phyloP scores from a whole-genome alignment of 2,888 invertebrate genomes.

The Sturmia bella region DNA sequence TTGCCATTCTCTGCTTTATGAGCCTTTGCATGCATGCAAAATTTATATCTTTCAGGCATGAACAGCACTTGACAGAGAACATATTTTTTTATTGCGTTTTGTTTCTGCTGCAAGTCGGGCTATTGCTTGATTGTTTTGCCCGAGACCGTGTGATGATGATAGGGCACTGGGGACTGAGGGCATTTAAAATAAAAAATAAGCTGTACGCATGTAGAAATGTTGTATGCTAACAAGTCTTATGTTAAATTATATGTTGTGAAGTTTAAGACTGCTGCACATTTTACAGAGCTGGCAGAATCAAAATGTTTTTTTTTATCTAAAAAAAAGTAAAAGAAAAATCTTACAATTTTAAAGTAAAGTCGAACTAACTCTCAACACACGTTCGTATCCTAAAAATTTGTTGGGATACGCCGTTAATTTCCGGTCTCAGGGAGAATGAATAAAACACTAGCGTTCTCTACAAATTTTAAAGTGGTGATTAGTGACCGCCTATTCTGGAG shows the following conservation, averaged over 20 bases:
- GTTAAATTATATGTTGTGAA: conserved; percentile 52
- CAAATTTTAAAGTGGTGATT: no score
- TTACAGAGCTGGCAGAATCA: conserved; percentile 14
- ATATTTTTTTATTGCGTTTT: conserved; percentile 49
- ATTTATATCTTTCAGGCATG: conserved; percentile 66
- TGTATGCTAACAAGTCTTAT: conserved; percentile 62
- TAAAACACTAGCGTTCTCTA: no score
- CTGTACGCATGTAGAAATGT: conserved; percentile 36
- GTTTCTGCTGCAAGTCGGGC: conserved; percentile 50
- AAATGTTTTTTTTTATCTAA: no score
- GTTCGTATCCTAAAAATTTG: no score
- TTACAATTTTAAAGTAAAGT: no score
- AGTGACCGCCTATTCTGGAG: no score
- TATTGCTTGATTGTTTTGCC: conserved; percentile 28
- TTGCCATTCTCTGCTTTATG: conserved; percentile 41
- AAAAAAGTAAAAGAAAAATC: no score
- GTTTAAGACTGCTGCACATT: background rate
- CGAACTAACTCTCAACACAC: no score
- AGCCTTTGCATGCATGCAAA: conserved; percentile 66
- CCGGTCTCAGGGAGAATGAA: no score
- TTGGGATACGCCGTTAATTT: no score
- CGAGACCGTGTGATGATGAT: conserved; percentile 13
- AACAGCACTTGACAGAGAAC: conserved; percentile 64
- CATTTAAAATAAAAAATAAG: conserved; percentile 3
- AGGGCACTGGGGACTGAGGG: conserved; percentile 1